Base-by-base conservation (phyloP, 2,888 invertebrate genomes). In the Asteroscopus sphinx region DNA sequence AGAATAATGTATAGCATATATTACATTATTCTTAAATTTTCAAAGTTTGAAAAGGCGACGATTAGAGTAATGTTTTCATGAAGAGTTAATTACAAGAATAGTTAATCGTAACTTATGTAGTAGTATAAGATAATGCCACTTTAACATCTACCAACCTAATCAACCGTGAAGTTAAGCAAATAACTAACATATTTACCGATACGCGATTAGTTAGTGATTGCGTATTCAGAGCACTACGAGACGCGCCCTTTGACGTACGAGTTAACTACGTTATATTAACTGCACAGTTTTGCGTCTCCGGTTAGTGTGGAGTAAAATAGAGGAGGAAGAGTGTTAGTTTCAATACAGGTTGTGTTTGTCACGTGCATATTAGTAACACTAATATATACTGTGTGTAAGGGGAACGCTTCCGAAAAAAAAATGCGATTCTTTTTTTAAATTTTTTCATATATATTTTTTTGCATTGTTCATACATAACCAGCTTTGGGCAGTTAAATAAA, bases 241-340 rank as follows among this genome's bases (percentile, higher is more conserved):
- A 63, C n/a, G 47, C 53, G 42, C 52, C 76, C 80, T 83, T 82
- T 81, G 80, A 80, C 71, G 69, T 78, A 41, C 49, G 36, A 72
- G 72, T 76, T 78, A 75, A 73, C 66, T 67, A 65, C 57, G 60
- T 72, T 64, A 59, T 66, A 72, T 76, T 71, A 76, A 69, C 66
- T 72, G 68, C 64, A 72, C 67, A 68, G 68, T 71, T 68, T 73
- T 75, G 73, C 69, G 69, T 60, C 64, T 63, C 49, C 26, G 13
- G 26, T 32, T 51, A 17, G 33, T 28, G 33, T 73, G 76, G 75
- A 53, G 11, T 17, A 70, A 76, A 65, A 3, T 36, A 41, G 9
- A 35, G 36, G 65, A 52, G 57, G 25, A 1, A 11, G 66, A 64
- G 57, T 13, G 0, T 45, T 48, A 9, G 42, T 49, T 44, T 9